Evolutionary conservation across 2,113 vertebrate species (phyloP), one percentile per base, ranked within the genome.

Genomic region (Lepus timidus): DNA sequence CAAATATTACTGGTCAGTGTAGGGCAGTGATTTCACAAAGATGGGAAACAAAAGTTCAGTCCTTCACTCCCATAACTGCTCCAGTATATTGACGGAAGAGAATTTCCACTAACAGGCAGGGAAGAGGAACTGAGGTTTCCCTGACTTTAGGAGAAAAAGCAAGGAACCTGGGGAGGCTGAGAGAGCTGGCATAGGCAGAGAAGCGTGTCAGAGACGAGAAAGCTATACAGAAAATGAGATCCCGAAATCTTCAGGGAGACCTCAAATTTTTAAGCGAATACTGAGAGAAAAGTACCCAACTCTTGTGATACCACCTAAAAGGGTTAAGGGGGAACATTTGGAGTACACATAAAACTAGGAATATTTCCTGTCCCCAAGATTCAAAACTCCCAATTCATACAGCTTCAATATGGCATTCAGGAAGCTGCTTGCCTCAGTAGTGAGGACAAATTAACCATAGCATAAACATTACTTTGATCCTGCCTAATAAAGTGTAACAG

Each of bases 391-490:
- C n/a, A 49, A 85, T 76, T 76, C 1, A 27, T 65, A 7, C 25
- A 65, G 2, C 27, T 73, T 82, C 55, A 20, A 49, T 51, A 23
- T 31, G 14, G 16, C 49, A 71, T 31, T 39, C 55, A 67, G 58
- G 61, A 51, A 29, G 27, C 13, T 65, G 52, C 76, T 90, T 73
- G 12, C n/a, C 20, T 78, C 44, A 23, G 62, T 29, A 78, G 25
- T 87, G 49, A 49, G 27, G 10, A 31, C 79, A 90, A 61, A 84
- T 84, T 68, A 88, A 91, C 71, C 36, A 88, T 4, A 80, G 58
- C 55, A 74, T 83, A 83, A 78, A 79, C 16, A 86, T n/a, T 93
- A 58, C 31, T 86, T 64, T 88, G 23, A n/a, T 61, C 52, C 27
- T 78, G 20, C 27, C n/a, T 62, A 74, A 80, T 25, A 68, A 93